These are phyloP conservation scores for Falco punctatus DNA, from an alignment of 2,113 vertebrate species.

Conservation along the genomic window DNA sequence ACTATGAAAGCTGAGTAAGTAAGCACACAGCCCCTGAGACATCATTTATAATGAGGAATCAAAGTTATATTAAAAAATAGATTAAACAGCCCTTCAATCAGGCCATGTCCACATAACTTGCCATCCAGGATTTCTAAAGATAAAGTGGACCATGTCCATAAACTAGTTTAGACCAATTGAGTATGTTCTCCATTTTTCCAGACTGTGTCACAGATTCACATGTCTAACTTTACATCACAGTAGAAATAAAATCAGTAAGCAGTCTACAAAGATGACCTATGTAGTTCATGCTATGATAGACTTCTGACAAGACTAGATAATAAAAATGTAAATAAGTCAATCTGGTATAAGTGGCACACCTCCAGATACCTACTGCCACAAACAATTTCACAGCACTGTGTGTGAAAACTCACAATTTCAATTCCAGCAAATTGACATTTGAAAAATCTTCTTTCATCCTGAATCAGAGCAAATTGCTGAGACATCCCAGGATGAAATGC, in stretches of 20 bases:
- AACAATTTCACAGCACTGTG: neutral
- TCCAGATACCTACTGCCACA: neutral
- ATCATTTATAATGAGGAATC: constrained; percentile 3
- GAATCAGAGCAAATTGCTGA: neutral
- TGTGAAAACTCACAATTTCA: neutral
- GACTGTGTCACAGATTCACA: neutral
- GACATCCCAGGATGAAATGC: neutral
- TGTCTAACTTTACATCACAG: neutral
- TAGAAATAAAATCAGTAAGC: neutral
- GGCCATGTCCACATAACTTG: neutral
- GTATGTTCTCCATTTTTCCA: neutral
- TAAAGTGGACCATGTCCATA: constrained; percentile 68
- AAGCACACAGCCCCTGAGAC: neutral
- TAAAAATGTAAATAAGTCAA: constrained; percentile 16
- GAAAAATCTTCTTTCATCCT: neutral
- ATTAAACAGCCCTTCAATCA: neutral
- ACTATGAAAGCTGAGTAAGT: neutral
- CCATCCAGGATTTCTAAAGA: constrained; percentile 66
- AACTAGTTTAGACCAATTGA: constrained; percentile 58
- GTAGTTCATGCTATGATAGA: neutral
- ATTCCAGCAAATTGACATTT: neutral
- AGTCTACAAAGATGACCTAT: neutral
- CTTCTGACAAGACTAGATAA: neutral
- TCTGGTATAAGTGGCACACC: neutral
- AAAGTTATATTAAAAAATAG: neutral